Conservation (phyloP, 2,113 vertebrate species). For the Eulacestoma nigropectus region DNA sequence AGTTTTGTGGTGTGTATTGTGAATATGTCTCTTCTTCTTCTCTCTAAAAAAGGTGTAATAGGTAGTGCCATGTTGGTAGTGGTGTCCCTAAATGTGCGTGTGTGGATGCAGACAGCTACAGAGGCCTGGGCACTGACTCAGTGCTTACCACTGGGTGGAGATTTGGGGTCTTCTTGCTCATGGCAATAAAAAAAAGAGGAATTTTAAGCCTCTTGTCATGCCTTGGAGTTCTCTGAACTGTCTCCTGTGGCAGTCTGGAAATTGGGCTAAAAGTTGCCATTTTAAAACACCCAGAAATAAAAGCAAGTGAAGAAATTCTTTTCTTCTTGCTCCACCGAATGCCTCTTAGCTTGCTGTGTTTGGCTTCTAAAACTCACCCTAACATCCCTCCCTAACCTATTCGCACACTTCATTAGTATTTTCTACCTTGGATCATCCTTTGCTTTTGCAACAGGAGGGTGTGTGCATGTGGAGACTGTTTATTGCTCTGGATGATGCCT, state of each 20-base stretch:
- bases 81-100: background rate
- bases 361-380: background rate
- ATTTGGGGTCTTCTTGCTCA: background rate
- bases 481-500: background rate
- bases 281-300: background rate
- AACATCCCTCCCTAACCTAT: background rate
- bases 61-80: background rate
- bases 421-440: background rate
- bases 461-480: background rate
- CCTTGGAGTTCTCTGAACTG: background rate
- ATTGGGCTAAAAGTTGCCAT: background rate
- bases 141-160: background rate
- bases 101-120: background rate
- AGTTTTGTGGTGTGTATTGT: background rate
- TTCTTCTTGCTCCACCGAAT: background rate
- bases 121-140: background rate
- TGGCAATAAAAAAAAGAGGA: background rate
- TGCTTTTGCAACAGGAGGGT: background rate
- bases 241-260: background rate
- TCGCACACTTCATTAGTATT: background rate
- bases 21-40: background rate
- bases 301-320: background rate
- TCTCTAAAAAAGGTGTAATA: background rate
- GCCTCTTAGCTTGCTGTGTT: conserved; percentile 35
- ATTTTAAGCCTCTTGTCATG: background rate